Base-by-base conservation (phyloP, 2,113 vertebrate species). In the Hippocampus mohnikei region DNA sequence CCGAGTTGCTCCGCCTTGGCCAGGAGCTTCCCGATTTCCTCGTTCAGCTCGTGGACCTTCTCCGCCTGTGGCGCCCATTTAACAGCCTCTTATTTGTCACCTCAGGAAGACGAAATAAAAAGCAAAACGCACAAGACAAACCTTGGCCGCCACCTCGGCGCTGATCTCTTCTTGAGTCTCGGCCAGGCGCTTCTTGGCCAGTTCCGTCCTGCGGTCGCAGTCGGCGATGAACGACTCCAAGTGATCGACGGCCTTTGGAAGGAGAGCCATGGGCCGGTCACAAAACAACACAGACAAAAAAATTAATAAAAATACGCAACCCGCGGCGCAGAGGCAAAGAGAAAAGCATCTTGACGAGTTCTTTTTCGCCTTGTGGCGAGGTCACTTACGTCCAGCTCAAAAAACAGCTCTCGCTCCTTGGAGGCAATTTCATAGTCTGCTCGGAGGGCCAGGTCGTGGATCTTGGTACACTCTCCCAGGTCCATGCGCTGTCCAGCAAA, bases 131-230 rank as follows among this genome's bases (percentile, higher is more conserved):
- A 16, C 40, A 11, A 15, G 46, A 27, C 71, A 78, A 82, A 98
- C 97, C 96, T 99, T 99, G 55, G 95, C 96, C 61, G 97, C 95
- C 23, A 98, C 97, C 82, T 99, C 97, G 25, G 97, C 97, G 53
- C 97, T 99, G 86, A 99, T 99, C 88, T 99, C 97, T 50, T 99
- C 97, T 81, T 99, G 97, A 1, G 97, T 99, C 89, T 99, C 97
- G 27, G 96, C 96, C 73, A 99, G 92, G 0, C 97, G 95, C 73
- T 99, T 99, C 91, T 99, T 99, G 37, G 97, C 96, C 50, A 99
- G 87, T 52, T 99, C 97, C 21, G 97, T 99, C 85, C 97, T 96
- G 77, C 96, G 92, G 72, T 99, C 97, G 72, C 97, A 99, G 75
- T 99, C 97, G 0, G 95, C 96, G 15, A 99, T 99, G 80, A 99